These are phyloP conservation scores for Aplidium turbinatum DNA, from an alignment of 23 tunicate species.

Conservation along the genomic window DNA sequence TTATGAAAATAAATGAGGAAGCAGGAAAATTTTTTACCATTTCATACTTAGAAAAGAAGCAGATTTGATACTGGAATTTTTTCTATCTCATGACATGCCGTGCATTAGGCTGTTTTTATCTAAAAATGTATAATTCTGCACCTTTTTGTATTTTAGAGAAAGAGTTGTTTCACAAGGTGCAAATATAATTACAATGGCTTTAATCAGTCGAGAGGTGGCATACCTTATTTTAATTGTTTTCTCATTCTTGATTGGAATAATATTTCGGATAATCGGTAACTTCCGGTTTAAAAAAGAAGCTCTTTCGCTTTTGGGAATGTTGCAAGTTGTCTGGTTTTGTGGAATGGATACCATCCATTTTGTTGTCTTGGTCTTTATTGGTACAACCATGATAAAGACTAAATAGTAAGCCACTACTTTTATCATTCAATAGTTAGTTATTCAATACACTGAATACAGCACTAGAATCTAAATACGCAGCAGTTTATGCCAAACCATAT, in stretches of 20 bases:
- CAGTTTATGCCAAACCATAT: too few relatives aligned
- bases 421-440: too few relatives aligned
- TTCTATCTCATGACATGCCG: too few relatives aligned
- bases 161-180: too few relatives aligned
- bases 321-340: constrained; percentile 35
- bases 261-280: constrained; percentile 1
- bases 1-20: too few relatives aligned
- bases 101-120: not conserved
- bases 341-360: constrained; percentile 28
- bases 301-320: constrained; percentile 20
- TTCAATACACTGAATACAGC: too few relatives aligned
- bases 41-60: too few relatives aligned
- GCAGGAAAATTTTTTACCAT: too few relatives aligned
- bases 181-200: constrained; percentile 15
- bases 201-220: constrained; percentile 6
- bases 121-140: not conserved
- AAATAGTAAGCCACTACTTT: constrained; percentile 9
- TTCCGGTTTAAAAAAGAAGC: constrained; percentile 26
- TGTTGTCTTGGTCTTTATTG: constrained; percentile 9
- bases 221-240: constrained; percentile 1
- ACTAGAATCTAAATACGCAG: too few relatives aligned
- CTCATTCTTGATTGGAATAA: not conserved
- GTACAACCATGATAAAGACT: constrained; percentile 14
- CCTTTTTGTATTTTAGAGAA: not conserved
- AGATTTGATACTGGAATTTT: too few relatives aligned